These are phyloP conservation scores for Harlomillsia oculata DNA, from an alignment of 1,140 invertebrate genomes.

Conservation along the genomic window DNA sequence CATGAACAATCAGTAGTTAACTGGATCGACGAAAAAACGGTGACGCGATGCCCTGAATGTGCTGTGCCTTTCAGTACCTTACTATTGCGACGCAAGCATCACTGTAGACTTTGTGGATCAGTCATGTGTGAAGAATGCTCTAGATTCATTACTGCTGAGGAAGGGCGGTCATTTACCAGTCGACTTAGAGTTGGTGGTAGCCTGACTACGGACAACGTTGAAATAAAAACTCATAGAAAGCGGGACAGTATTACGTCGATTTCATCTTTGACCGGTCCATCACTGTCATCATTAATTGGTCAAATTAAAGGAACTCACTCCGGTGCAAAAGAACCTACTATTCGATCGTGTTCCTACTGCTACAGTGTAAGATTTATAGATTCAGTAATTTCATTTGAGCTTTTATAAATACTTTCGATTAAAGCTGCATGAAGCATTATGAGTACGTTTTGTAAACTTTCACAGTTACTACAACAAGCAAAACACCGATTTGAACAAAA, in stretches of 20 bases:
- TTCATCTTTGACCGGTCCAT: background rate
- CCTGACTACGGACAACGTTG: too few relatives aligned
- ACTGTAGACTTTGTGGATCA: constrained; percentile 89
- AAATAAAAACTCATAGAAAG: too few relatives aligned
- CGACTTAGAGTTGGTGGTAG: background rate
- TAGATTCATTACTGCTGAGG: constrained; percentile 67
- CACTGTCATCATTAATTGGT: background rate
- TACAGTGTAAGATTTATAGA: constrained; percentile 36
- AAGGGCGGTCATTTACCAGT: constrained; percentile 62
- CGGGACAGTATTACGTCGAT: too few relatives aligned
- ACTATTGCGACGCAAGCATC: constrained; percentile 73
- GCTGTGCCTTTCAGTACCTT: constrained; percentile 66
- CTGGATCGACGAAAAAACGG: constrained; percentile 85
- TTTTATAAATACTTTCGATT: background rate
- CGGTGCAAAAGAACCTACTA: background rate
- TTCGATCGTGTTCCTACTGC: constrained; percentile 39
- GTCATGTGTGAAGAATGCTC: constrained; percentile 93
- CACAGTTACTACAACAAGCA: background rate
- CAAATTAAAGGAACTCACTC: background rate
- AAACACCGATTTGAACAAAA: constrained; percentile 3
- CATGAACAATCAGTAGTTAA: constrained; percentile 72
- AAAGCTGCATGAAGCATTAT: background rate
- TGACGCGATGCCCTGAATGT: constrained; percentile 83
- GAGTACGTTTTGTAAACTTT: background rate
- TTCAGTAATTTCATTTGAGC: background rate